These are phyloP conservation scores for Phasianus colchicus DNA, from an alignment of 2,113 vertebrate genomes.

Conservation along the genomic window DNA sequence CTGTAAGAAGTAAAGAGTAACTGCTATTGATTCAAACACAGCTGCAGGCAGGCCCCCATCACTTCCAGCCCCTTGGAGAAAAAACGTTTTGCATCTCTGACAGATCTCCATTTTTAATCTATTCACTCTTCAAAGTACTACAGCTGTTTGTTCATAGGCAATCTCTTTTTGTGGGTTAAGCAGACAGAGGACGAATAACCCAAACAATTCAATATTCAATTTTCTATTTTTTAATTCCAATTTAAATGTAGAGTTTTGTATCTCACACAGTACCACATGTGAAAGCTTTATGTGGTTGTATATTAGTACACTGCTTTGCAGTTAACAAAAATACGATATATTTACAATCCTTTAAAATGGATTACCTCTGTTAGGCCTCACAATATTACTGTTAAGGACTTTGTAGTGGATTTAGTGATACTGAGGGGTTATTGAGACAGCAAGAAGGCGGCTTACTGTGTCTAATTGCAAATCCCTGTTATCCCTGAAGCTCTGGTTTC, in stretches of 20 bases:
- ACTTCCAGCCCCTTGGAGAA: not conserved
- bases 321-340: not conserved
- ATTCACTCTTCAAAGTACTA: not conserved
- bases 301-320: not conserved
- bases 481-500: not conserved
- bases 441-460: not conserved
- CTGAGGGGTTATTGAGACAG: constrained; percentile 7
- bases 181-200: not conserved
- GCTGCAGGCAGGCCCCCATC: not conserved
- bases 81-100: not conserved
- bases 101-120: not conserved
- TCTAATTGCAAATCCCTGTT: constrained; percentile 40
- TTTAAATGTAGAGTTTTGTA: not conserved
- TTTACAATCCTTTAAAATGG: not conserved
- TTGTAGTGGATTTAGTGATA: not conserved
- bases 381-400: not conserved
- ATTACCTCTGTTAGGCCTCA: constrained; percentile 6
- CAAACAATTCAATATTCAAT: not conserved
- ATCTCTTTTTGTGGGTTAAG: not conserved
- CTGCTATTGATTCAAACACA: not conserved
- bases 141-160: not conserved
- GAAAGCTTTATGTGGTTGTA: not conserved
- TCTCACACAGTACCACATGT: not conserved
- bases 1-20: not conserved
- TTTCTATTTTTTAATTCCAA: not conserved